These are phyloP conservation scores for Aleadryas rufinucha DNA, from an alignment of 2,113 vertebrate genomes.

Conservation along the genomic window DNA sequence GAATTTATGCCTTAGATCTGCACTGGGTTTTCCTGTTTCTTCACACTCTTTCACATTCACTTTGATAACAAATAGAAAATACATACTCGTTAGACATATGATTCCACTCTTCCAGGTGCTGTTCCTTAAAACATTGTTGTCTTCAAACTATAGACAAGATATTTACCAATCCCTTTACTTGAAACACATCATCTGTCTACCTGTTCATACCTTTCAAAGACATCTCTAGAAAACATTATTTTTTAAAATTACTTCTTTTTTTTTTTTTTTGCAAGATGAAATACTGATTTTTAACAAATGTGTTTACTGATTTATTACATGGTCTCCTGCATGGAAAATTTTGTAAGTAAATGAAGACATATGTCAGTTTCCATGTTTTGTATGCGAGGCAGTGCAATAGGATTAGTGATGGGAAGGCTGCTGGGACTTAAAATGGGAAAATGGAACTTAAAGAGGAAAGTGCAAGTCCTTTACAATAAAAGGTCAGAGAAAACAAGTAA, in stretches of 20 bases:
- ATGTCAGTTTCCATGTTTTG: neutral
- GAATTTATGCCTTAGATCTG: neutral
- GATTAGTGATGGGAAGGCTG: neutral
- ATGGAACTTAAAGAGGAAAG: neutral
- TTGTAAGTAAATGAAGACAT: neutral
- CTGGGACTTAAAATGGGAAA: no score
- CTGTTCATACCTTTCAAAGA: neutral
- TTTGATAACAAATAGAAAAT: neutral
- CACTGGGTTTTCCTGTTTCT: neutral
- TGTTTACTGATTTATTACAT: slow-evolving; percentile 1
- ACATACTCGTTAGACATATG: neutral
- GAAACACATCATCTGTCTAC: neutral
- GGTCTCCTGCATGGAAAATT: neutral
- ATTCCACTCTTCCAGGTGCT: neutral
- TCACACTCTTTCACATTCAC: neutral
- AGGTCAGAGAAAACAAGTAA: neutral
- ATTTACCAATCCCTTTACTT: neutral
- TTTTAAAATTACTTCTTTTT: neutral
- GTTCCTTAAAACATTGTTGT: neutral
- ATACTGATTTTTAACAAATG: neutral
- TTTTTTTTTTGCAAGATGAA: neutral
- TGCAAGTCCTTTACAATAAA: neutral
- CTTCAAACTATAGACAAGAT: neutral
- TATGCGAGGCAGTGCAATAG: neutral
- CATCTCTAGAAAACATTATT: neutral